Evolutionary conservation across 2,797 vertebrate genomes (phyloP).

Genomic region (Microchirus variegatus): DNA sequence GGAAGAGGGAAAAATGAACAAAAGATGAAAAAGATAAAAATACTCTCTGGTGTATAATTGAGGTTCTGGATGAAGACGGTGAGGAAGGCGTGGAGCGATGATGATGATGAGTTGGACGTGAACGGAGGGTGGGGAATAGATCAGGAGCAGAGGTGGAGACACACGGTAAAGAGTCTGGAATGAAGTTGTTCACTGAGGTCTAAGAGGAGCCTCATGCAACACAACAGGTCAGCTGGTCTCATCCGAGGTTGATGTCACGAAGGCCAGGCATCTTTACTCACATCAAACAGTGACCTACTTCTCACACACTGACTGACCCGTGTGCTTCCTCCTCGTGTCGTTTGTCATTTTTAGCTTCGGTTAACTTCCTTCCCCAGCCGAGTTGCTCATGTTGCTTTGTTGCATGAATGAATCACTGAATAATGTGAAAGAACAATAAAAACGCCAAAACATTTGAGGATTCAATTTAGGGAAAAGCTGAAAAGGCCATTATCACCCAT

Average conservation of each 20-base stretch:
- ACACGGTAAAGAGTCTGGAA: conserved; percentile 31
- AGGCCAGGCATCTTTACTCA: neutral
- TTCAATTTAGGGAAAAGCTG: no score
- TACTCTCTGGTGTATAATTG: conserved; percentile 38
- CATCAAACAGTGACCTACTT: neutral
- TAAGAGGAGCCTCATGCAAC: conserved; percentile 23
- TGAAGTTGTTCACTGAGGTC: conserved; percentile 35
- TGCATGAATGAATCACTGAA: no score
- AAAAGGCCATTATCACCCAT: no score
- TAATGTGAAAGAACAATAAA: no score
- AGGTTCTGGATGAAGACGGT: conserved; percentile 36
- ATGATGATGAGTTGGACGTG: conserved; percentile 14
- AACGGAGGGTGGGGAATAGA: conserved; percentile 38
- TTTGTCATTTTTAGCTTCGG: neutral
- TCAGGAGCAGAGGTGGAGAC: conserved; percentile 30
- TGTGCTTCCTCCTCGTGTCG: neutral
- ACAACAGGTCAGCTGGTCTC: conserved; percentile 19
- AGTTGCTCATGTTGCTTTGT: conserved; percentile 3
- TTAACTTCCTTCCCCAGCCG: conserved; percentile 3
- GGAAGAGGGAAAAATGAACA: conserved; percentile 8
- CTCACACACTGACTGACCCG: neutral
- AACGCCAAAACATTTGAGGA: no score
- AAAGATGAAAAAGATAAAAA: conserved; percentile 22
- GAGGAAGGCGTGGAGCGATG: conserved; percentile 13
- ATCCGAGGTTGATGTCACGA: conserved; percentile 41